Percentiles rank a stretch among this genome's conserved stretches.
phyloP scores from a whole-genome alignment of 2,113 vertebrate species.

The Arothron firmamentum region DNA sequence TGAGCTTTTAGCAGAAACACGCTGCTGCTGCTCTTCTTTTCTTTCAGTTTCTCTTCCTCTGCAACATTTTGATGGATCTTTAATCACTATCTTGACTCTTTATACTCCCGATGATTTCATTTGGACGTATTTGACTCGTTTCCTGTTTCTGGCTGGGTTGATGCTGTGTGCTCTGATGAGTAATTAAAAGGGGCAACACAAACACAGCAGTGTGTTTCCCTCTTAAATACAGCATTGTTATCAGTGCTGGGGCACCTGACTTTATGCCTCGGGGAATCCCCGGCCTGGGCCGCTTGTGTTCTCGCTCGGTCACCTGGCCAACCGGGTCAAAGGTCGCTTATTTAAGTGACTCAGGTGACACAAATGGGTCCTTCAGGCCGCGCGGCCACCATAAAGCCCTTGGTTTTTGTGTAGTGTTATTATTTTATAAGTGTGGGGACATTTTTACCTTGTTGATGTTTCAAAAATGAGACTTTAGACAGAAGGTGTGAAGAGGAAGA shows the following conservation, averaged over 20 bases:
- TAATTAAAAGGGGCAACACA: conserved; percentile 29
- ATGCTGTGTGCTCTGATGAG: conserved; percentile 5
- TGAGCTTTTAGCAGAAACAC: conserved; percentile 54
- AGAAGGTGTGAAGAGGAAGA: conserved; percentile 31
- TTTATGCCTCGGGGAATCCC: conserved; percentile 45
- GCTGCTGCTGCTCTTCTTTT: conserved; percentile 32
- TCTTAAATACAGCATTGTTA: conserved; percentile 51
- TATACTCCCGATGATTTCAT: background rate
- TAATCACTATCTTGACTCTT: background rate
- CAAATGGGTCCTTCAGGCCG: conserved; percentile 56
- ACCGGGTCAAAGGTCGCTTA: conserved; percentile 64
- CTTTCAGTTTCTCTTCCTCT: background rate
- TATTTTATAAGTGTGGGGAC: background rate
- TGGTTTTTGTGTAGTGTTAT: background rate
- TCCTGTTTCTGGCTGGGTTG: conserved; percentile 8
- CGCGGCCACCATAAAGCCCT: conserved; percentile 30
- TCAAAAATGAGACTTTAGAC: background rate
- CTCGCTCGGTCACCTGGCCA: conserved; percentile 55
- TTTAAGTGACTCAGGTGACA: conserved; percentile 63
- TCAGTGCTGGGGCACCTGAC: conserved; percentile 37
- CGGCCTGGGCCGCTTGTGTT: conserved; percentile 41
- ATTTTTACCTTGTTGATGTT: background rate
- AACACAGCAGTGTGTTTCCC: conserved; percentile 30
- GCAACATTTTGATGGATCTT: background rate
- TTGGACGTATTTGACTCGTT: background rate